Evolutionary conservation across 2,888 invertebrate species (phyloP).

Genomic region (Elmis aenea): DNA sequence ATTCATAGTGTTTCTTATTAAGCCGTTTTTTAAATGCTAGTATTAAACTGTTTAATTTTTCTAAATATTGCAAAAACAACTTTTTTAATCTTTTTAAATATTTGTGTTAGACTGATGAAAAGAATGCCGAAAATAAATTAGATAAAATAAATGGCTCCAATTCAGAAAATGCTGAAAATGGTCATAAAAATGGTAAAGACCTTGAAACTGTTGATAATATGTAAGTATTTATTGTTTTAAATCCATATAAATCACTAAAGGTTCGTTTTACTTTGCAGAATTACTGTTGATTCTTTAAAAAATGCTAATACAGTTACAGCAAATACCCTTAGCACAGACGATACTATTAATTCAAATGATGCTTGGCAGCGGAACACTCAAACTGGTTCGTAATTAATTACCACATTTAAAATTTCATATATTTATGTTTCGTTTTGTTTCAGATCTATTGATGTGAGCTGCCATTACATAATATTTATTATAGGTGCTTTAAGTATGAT

Average conservation of each 20-base stretch:
- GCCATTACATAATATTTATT: constrained; percentile 35
- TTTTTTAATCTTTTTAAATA: not conserved
- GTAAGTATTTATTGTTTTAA: constrained; percentile 34
- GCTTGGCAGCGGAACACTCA: constrained; percentile 43
- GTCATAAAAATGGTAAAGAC: constrained; percentile 41
- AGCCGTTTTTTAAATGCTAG: too few relatives aligned
- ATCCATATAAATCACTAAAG: not conserved
- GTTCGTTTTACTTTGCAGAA: constrained; percentile 38
- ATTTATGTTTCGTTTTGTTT: constrained; percentile 27
- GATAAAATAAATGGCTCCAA: constrained; percentile 41
- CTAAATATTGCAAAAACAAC: too few relatives aligned
- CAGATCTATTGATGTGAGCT: constrained; percentile 46
- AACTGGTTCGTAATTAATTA: constrained; percentile 37
- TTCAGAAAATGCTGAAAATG: constrained; percentile 29
- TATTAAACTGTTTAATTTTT: too few relatives aligned
- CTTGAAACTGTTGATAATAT: constrained; percentile 45
- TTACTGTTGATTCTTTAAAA: constrained; percentile 44
- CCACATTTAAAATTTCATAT: not conserved
- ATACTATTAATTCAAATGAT: constrained; percentile 47
- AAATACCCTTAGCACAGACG: constrained; percentile 41
- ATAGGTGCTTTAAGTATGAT: constrained; percentile 30
- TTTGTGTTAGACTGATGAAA: constrained; percentile 31
- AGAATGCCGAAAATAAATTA: constrained; percentile 30
- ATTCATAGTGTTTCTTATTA: too few relatives aligned
- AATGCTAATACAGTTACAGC: constrained; percentile 45